Base-by-base conservation (phyloP, 1,140 invertebrate genomes). In the Drosophila cardini region DNA sequence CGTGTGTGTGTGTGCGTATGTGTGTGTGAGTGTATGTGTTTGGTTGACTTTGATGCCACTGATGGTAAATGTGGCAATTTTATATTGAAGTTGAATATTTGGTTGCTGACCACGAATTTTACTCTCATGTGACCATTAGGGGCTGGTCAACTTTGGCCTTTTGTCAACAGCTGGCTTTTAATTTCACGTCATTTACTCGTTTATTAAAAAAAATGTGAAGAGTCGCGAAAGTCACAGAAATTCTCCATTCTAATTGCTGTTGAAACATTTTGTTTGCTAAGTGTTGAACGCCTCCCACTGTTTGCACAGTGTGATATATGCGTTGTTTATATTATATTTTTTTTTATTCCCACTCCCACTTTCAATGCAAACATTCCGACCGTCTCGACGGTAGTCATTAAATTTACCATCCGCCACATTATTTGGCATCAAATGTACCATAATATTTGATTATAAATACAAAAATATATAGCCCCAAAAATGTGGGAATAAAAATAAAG, bases 141-240 rank as follows among this genome's bases (percentile, higher is more conserved):
- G 60, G 67, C 42, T 69, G 65, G 46, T 60, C 45, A 13, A 32
- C 40, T 46, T 62, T 70, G 26, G 80, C 79, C 76, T 84, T 84
- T 76, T 89, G 83, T 87, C 84, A 89, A 89, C 83, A 89, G 72
- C 87, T 89, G 83, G 79, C 80, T 83, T 86, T 87, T 83, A 89
- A 87, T 87, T 87, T 87, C 79, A 53, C 58, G 89, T 87, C 83
- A 83, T 87, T 89, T 89, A 26, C 21, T 26, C 5, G 21, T 26
- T 71, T 83, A 89, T 86, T 83, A 78, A 86, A 81, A 68, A 26
- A 26, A 26, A 5, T 5, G n/a, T n/a, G n/a, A 72, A 72, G 63
- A 71, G 9, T 38, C 11, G 15, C 80, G 57, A 43, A 36, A 62
- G 65, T 48, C 46, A 6, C 48, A 26, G 21, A 10, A 10, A 53